phyloP scores from a whole-genome alignment of 2,113 vertebrate genomes.

The Protobothrops flavoviridis region DNA sequence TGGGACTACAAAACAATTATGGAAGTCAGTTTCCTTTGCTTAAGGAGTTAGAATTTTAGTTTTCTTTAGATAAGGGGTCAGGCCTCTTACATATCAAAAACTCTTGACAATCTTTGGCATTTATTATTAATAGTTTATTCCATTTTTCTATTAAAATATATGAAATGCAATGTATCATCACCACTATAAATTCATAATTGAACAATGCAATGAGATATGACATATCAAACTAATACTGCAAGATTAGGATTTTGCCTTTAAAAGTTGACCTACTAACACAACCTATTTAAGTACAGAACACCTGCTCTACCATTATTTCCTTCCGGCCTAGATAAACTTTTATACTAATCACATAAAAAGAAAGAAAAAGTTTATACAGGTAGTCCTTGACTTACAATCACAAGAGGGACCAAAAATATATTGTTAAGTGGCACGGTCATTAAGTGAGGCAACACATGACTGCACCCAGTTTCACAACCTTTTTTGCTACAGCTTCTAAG shows the following conservation, averaged over 20 bases:
- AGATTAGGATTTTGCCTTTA: background rate
- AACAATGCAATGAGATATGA: background rate
- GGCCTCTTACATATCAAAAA: background rate
- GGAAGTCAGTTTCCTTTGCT: background rate
- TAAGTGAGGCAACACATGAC: background rate
- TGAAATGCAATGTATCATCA: background rate
- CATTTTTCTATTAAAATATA: background rate
- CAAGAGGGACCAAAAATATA: background rate
- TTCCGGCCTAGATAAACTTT: background rate
- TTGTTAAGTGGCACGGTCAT: background rate
- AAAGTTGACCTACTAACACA: background rate
- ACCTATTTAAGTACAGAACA: background rate
- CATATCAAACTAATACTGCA: background rate
- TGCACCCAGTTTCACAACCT: background rate
- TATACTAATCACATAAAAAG: background rate
- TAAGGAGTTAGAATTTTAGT: background rate
- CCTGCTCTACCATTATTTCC: background rate
- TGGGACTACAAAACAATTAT: background rate
- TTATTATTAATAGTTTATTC: background rate
- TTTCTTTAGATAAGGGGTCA: background rate
- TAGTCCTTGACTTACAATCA: background rate
- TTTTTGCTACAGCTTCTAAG: background rate
- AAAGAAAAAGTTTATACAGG: background rate
- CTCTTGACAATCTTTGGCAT: background rate
- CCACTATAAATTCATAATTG: background rate